phyloP scores from a whole-genome alignment of 2,797 vertebrate species.

The Lutjanus campechanus region DNA sequence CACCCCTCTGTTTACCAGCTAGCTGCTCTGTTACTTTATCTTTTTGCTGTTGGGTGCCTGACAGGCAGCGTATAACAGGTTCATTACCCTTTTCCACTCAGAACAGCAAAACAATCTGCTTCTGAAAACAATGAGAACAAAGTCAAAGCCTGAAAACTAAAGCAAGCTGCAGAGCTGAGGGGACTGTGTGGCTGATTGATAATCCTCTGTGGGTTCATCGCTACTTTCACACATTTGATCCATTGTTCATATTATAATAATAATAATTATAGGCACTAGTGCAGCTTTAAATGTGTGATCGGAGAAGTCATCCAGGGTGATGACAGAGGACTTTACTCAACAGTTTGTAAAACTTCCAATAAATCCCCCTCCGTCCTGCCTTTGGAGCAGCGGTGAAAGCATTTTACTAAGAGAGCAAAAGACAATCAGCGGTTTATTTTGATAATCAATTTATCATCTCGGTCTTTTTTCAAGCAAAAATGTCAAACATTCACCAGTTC shows the following conservation, averaged over 20 bases:
- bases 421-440: no score
- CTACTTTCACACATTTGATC: background rate
- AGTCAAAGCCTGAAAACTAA: background rate
- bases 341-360: background rate
- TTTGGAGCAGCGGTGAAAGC: background rate
- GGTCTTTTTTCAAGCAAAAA: no score
- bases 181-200: background rate
- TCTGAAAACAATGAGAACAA: background rate
- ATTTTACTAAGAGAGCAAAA: background rate
- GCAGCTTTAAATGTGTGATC: slow-evolving; percentile 1
- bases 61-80: background rate
- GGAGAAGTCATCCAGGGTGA: background rate
- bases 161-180: background rate
- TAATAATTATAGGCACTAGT: background rate
- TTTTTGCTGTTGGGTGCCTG: background rate
- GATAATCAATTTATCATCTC: no score
- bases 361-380: background rate
- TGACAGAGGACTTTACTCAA: slow-evolving; percentile 1
- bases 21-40: background rate
- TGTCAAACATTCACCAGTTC: no score
- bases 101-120: no score
- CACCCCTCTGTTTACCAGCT: background rate
- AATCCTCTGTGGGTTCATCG: background rate
- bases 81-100: background rate
- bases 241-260: background rate